Base-by-base conservation (phyloP, 2,113 vertebrate species). In the Reinhardtius hippoglossoides region DNA sequence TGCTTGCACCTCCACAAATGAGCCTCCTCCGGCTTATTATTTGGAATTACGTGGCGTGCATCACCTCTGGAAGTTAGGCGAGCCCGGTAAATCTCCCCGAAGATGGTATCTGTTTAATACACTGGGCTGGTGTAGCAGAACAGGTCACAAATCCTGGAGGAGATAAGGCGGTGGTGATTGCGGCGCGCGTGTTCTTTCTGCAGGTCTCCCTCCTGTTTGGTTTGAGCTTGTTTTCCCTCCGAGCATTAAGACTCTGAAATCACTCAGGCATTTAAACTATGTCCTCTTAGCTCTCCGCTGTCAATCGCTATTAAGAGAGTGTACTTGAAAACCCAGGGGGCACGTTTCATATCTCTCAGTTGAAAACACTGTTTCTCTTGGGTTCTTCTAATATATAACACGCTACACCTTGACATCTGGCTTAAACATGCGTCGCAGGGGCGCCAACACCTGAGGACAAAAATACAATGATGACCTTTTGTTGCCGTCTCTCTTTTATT, bases 1-100 rank as follows among this genome's bases (percentile, higher is more conserved):
- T 77, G 62, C 81, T 78, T 78, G 83, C 90, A 86, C 84, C 85
- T 82, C 71, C 76, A 76, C 66, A 87, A 88, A 86, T 58, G 76
- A 90, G 81, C 76, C 79, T 21, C 74, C 70, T 73, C 71, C 78
- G 86, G 67, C 71, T 74, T 21, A 56, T 56, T 56, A 23, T 56
- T 56, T 21, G n/a, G 54, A 59, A 91, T 90, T 85, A 81, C 82
- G 81, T 67, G 4, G 75, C 60, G 37, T 56, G 74, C 78, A 66
- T 72, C 68, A 59, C 75, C 65, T 67, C 24, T 3, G 26, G 83
- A 86, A 87, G 79, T 86, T 88, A 73, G 78, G 80, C 7, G n/a
- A 71, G 64, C 76, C 12, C n/a, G 72, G 63, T 71, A 72, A 82
- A 86, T 83, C 81, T 87, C 66, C 48, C 66, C 42, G 37, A 59